These are phyloP conservation scores for Cyanoderma ruficeps DNA, from an alignment of 2,113 vertebrate species.

Conservation along the genomic window DNA sequence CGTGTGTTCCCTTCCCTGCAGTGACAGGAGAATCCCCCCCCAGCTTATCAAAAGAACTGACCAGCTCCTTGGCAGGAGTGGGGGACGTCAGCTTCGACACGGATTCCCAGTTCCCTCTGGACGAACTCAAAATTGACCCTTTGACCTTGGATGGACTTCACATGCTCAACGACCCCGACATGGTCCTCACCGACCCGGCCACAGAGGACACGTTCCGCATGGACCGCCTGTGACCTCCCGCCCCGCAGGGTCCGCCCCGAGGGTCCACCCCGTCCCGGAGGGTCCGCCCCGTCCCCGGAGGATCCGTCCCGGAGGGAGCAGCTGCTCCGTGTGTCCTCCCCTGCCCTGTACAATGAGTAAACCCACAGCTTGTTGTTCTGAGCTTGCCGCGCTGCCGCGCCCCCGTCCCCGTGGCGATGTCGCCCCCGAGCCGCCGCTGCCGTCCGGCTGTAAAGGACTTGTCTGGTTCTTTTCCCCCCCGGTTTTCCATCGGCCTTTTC, in stretches of 20 bases:
- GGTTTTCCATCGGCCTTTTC: background rate
- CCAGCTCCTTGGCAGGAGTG: constrained; percentile 89
- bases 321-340: constrained; percentile 52
- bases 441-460: constrained; percentile 45
- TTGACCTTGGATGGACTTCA: constrained; percentile 96
- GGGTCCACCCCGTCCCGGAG: background rate
- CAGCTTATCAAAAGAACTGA: constrained; percentile 97
- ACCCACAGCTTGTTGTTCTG: constrained; percentile 77
- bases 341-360: constrained; percentile 70
- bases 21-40: constrained; percentile 98
- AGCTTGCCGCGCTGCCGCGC: constrained; percentile 84
- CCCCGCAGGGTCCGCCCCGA: background rate
- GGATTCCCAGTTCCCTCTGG: constrained; percentile 96
- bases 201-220: constrained; percentile 99
- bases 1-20: constrained; percentile 38
- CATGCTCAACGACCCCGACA: constrained; percentile 99
- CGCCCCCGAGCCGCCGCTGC: constrained; percentile 71
- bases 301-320: background rate
- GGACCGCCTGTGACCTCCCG: constrained; percentile 88
- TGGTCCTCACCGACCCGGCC: constrained; percentile 94
- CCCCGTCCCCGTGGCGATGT: constrained; percentile 51
- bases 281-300: background rate
- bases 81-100: constrained; percentile 93
- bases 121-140: constrained; percentile 98
- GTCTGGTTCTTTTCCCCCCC: background rate